A percentile compares a stretch with the other conserved stretches of the same genome.
Conservation (phyloP, 2,113 vertebrate genomes). For the Chionomys nivalis region DNA sequence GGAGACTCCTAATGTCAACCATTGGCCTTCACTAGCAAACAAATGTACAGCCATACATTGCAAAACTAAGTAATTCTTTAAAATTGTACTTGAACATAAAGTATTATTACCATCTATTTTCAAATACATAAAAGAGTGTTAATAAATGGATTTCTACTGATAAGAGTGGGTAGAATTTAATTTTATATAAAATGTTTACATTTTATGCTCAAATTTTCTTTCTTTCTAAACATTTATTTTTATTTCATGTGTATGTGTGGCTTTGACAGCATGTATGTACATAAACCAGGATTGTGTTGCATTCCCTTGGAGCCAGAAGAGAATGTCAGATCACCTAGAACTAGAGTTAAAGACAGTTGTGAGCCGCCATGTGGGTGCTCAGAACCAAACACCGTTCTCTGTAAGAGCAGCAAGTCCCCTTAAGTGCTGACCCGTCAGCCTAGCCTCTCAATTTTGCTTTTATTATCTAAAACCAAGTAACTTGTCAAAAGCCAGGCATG, state of each 20-base stretch:
- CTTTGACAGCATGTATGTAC: not conserved
- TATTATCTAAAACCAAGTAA: constrained; percentile 16
- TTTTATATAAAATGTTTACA: constrained; percentile 29
- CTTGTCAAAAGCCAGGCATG: not conserved
- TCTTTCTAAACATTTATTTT: not conserved
- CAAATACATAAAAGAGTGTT: constrained; percentile 46
- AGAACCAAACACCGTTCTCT: not conserved
- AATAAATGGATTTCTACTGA: constrained; percentile 23
- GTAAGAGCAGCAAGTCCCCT: not conserved
- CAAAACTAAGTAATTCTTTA: not conserved
- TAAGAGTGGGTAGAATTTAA: not conserved
- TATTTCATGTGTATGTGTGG: not conserved
- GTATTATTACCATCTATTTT: not conserved
- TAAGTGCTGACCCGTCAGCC: too few species aligned
- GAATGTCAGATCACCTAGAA: not conserved
- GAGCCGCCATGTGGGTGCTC: not conserved
- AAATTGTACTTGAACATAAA: not conserved
- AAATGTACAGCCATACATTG: not conserved
- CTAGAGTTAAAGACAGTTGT: not conserved
- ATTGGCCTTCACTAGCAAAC: not conserved
- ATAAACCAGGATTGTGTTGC: not conserved
- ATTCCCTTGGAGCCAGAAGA: not conserved
- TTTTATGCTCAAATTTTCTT: constrained; percentile 40
- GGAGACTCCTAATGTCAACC: not conserved
- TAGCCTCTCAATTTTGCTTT: constrained; percentile 20